Evolutionary conservation across 2,888 invertebrate species (phyloP).

Genomic region (Heliconius erato): DNA sequence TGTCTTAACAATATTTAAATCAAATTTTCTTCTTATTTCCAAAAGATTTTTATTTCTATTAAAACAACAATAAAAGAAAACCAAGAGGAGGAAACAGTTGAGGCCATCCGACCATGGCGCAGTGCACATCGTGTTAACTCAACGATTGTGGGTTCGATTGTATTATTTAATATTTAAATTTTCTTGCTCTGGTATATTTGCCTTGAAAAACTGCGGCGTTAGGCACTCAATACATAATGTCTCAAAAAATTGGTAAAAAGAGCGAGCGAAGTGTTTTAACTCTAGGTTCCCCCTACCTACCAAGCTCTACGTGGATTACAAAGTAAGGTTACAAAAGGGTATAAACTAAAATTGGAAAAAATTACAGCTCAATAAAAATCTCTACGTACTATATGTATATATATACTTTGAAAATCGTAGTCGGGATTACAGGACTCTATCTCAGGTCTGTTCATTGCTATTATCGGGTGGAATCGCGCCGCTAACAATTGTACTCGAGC

Average conservation of each 20-base stretch:
- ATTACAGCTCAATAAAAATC: slow-evolving; percentile 38
- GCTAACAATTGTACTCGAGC: slow-evolving; percentile 36
- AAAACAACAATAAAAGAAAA: too few relatives aligned
- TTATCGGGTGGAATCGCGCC: slow-evolving; percentile 45
- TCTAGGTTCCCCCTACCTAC: background rate
- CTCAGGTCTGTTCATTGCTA: slow-evolving; percentile 56
- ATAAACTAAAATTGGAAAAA: background rate
- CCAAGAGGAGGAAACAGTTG: too few relatives aligned
- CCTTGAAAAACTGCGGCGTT: too few relatives aligned
- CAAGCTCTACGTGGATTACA: background rate
- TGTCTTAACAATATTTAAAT: too few relatives aligned
- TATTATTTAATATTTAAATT: too few relatives aligned
- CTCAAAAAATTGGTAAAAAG: background rate
- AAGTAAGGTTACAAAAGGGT: background rate
- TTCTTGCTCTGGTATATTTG: too few relatives aligned
- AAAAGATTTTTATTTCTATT: too few relatives aligned
- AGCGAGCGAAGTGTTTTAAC: background rate
- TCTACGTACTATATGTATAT: slow-evolving; percentile 18
- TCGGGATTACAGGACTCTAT: slow-evolving; percentile 49
- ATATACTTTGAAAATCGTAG: slow-evolving; percentile 48
- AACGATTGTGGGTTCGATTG: too few relatives aligned
- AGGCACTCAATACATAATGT: too few relatives aligned
- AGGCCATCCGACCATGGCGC: too few relatives aligned
- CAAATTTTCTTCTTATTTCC: too few relatives aligned
- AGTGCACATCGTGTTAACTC: too few relatives aligned